phyloP scores from a whole-genome alignment of 2,888 invertebrate species.

The Leucophora obtusa region DNA sequence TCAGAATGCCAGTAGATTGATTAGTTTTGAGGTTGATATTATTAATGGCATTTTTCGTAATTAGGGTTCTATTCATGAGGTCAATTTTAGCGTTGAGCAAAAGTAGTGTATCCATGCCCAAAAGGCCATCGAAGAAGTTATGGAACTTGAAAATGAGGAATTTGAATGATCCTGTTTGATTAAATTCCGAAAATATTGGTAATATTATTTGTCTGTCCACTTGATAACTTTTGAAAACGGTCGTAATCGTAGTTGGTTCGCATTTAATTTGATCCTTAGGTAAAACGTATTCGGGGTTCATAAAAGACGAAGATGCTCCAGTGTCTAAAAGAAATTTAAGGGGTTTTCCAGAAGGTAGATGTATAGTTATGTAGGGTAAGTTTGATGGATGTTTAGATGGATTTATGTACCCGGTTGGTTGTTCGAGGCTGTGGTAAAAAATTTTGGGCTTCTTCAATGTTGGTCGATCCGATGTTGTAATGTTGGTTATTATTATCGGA shows the following conservation, averaged over 20 bases:
- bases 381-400: no score
- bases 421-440: no score
- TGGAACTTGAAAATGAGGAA: conserved; percentile 38
- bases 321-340: conserved; percentile 27
- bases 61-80: conserved; percentile 21
- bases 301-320: conserved; percentile 41
- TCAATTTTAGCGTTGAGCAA: conserved; percentile 27
- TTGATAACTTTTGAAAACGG: background rate
- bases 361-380: background rate
- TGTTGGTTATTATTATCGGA: no score
- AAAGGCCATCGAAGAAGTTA: conserved; percentile 44
- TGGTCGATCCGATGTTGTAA: no score
- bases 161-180: conserved; percentile 35
- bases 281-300: no score
- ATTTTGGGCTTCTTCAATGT: no score
- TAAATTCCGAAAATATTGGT: conserved; percentile 34
- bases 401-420: no score
- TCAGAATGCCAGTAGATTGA: conserved; percentile 12
- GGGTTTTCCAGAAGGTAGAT: background rate
- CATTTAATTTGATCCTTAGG: conserved; percentile 50
- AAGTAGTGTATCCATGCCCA: conserved; percentile 24
- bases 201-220: conserved; percentile 30
- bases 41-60: conserved; percentile 26
- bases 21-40: conserved; percentile 32
- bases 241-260: background rate